These are phyloP conservation scores for Zaprionus tsacasi DNA, from an alignment of 1,140 invertebrate genomes.

Conservation along the genomic window DNA sequence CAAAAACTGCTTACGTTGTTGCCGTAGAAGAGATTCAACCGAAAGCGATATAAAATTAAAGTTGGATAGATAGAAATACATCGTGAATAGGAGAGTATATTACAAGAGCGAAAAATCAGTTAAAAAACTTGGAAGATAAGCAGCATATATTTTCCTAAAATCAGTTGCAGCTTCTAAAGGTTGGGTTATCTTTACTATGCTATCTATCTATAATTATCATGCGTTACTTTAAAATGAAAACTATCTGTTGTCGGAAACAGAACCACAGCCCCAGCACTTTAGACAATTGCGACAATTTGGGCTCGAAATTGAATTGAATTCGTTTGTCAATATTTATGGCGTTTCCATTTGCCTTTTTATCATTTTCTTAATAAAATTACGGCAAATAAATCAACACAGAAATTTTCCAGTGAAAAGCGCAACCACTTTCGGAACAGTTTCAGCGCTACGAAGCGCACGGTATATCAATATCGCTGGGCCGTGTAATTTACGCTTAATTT, in stretches of 20 bases:
- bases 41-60: neutral
- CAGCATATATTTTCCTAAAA: no score
- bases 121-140: no score
- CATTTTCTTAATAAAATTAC: conserved; percentile 71
- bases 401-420: conserved; percentile 50
- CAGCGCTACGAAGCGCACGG: conserved; percentile 27
- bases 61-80: neutral
- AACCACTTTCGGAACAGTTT: conserved; percentile 36
- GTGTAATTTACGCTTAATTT: conserved; percentile 80
- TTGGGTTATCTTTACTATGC: neutral
- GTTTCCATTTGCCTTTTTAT: conserved; percentile 41
- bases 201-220: neutral
- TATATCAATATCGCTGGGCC: conserved; percentile 68
- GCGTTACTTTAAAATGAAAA: neutral
- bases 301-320: conserved; percentile 19
- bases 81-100: no score
- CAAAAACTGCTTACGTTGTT: conserved; percentile 31
- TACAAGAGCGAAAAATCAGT: no score
- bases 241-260: neutral
- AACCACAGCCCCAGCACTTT: neutral
- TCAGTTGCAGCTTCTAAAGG: neutral
- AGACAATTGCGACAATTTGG: conserved; percentile 1
- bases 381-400: conserved; percentile 62
- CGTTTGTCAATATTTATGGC: conserved; percentile 55
- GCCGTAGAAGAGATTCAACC: conserved; percentile 6